A percentile compares a stretch with the other conserved stretches of the same genome.
Evolutionary conservation across 1,140 invertebrate genomes (phyloP).

Genomic region (Zaprionus gabonicus): DNA sequence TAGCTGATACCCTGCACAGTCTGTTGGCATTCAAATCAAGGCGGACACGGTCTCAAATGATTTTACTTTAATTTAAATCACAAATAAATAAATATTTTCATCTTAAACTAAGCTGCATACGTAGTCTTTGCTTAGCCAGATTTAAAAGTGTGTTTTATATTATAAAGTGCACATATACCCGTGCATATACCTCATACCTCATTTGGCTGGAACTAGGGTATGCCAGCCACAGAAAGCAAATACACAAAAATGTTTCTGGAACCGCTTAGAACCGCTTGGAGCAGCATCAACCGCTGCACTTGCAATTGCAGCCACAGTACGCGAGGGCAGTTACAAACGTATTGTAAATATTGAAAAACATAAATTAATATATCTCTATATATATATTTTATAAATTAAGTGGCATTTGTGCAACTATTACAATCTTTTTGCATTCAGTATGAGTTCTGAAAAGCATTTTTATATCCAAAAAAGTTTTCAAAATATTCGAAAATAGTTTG

Average conservation of each 20-base stretch:
- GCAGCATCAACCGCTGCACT: conserved; percentile 40
- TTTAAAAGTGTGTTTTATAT: too few relatives aligned
- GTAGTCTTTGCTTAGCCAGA: too few relatives aligned
- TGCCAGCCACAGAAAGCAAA: conserved; percentile 12
- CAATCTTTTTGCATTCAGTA: too few relatives aligned
- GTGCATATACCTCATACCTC: not conserved
- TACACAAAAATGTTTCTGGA: conserved; percentile 25
- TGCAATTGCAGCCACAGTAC: conserved; percentile 7
- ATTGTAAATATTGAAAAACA: not conserved
- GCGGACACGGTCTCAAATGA: not conserved
- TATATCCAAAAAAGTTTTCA: not conserved
- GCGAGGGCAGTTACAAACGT: conserved; percentile 7
- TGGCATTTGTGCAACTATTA: too few relatives aligned
- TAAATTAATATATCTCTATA: not conserved
- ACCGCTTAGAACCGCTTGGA: conserved; percentile 59
- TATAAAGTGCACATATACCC: too few relatives aligned
- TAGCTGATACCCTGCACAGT: conserved; percentile 11
- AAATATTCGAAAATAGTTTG: not conserved
- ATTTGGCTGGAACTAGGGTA: conserved; percentile 7
- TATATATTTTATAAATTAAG: not conserved
- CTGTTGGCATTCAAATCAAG: not conserved
- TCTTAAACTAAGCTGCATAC: too few relatives aligned
- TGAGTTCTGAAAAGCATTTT: not conserved
- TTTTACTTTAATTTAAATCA: not conserved
- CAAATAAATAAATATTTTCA: too few relatives aligned